Evolutionary conservation across 2,888 invertebrate species (phyloP), one percentile per base, ranked within the genome.

Genomic region (Stenodera caucasica): DNA sequence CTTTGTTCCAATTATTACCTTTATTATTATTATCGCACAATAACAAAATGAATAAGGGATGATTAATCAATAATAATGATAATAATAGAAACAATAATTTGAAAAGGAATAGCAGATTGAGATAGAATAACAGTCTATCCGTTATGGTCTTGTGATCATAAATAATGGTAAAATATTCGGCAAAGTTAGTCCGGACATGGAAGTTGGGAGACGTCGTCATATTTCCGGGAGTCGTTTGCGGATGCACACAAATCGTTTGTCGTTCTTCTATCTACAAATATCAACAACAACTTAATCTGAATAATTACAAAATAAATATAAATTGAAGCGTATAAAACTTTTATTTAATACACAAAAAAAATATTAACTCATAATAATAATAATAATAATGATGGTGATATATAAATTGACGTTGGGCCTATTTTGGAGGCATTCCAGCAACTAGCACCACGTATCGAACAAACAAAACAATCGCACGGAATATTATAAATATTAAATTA

Each of bases 111-210:
- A 35, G 14, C 5, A 11, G 11, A 45, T 12, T 2, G 12, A 45
- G 21, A 18, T 18, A 45, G 45, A 15, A 45, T 18, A 45, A 21
- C 21, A 21, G 59, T 55, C 56, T 61, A 67, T 67, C 70, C 70
- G 71, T 69, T 71, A 65, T 69, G 70, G 67, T 69, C 45, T 65
- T 65, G 69, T 71, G 70, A 57, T 63, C 72, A 67, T 74, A 69
- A 72, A 74, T 73, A 74, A 73, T 73, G 61, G 70, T 68, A 71
- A 73, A 74, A 73, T 73, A 72, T 74, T 73, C 71, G 65, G 64
- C 69, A 70, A 72, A 67, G 72, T 74, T 65, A 64, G 65, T 67
- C 73, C 72, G 74, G 74, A 74, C 70, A 67, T 70, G 70, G 72
- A 70, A 71, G 72, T 66, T 67, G 68, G 70, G 66, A 70, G 70